phyloP scores from a whole-genome alignment of 30 jellyfish, hydroid and myxozoan genomes.

The Sanderia malayensis region DNA sequence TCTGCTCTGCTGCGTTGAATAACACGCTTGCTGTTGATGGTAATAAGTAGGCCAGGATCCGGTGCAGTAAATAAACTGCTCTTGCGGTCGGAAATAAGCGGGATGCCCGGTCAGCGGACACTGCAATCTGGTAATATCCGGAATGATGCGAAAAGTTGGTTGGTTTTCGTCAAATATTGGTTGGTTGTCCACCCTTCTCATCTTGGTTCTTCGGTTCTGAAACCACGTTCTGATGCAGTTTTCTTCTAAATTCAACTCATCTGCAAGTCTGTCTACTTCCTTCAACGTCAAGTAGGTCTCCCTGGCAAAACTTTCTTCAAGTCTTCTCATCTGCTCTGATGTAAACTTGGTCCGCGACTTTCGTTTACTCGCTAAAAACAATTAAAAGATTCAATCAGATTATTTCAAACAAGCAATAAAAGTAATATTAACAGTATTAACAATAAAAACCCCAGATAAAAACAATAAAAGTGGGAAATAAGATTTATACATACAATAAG shows the following conservation, averaged over 20 bases:
- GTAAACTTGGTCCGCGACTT: neutral
- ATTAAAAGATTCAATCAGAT: no score
- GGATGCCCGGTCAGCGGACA: no score
- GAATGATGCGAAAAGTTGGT: no score
- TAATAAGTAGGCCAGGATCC: neutral
- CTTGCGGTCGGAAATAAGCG: neutral
- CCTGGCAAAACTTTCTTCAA: neutral
- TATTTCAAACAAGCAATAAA: no score
- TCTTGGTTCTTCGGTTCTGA: neutral
- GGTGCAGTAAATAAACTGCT: neutral
- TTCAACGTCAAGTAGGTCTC: neutral
- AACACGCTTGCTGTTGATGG: neutral
- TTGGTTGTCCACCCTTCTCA: neutral
- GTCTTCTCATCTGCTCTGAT: neutral
- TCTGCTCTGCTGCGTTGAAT: neutral
- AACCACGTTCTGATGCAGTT: constrained; percentile 1
- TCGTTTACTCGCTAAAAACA: neutral
- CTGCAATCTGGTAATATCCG: no score
- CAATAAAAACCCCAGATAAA: no score
- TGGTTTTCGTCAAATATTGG: neutral
- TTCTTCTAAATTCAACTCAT: neutral
- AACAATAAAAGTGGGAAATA: no score
- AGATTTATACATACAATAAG: no score
- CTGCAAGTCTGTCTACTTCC: neutral
- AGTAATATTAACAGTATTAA: no score